phyloP scores from a whole-genome alignment of 2,888 invertebrate genomes.

The Thysanoteuthis rhombus region DNA sequence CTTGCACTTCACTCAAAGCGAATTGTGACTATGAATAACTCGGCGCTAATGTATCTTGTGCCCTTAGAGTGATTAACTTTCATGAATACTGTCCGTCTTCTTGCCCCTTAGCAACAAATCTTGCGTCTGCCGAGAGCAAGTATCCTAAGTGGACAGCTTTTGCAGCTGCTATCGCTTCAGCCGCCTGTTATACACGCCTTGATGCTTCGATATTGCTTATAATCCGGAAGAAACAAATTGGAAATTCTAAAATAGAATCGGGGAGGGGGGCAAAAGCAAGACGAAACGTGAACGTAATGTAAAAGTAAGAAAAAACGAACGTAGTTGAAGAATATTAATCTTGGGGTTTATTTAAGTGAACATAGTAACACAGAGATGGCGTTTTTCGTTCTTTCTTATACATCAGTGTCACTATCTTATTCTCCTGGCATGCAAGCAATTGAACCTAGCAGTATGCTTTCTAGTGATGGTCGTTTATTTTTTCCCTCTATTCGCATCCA shows the following conservation, averaged over 20 bases:
- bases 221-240: slow-evolving; percentile 12
- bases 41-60: neutral
- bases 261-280: neutral
- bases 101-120: slow-evolving; percentile 12
- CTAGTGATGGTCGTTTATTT: neutral
- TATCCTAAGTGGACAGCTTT: neutral
- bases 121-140: neutral
- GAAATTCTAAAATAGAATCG: neutral
- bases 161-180: neutral
- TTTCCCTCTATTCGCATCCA: neutral
- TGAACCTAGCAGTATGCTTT: neutral
- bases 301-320: neutral
- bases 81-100: neutral
- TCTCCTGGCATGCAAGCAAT: neutral
- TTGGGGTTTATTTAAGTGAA: neutral
- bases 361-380: neutral
- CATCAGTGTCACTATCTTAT: neutral
- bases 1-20: neutral
- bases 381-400: neutral
- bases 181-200: neutral
- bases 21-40: slow-evolving; percentile 12
- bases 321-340: neutral
- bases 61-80: neutral
- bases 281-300: neutral
- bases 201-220: neutral